Evolutionary conservation across 2,113 vertebrate species (phyloP), one percentile per base, ranked within the genome.

Genomic region (Callopanchax toddi): DNA sequence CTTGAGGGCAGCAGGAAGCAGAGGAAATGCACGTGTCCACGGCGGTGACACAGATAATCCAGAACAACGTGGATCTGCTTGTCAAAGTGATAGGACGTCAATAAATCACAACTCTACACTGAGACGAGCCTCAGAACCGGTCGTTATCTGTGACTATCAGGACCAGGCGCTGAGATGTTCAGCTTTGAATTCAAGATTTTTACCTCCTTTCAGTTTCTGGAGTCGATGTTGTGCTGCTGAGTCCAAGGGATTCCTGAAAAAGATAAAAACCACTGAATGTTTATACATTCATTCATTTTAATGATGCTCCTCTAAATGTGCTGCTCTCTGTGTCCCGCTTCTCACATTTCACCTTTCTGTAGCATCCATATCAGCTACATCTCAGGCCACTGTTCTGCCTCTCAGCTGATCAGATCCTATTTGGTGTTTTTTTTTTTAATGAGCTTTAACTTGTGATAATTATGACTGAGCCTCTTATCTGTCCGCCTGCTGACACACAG

Each of bases 141-240:
- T 32, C 8, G 8, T 32, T 37, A 37, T 12, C 10, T 36, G 11
- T 6, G 10, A 36, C 10, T 11, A 36, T 36, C 11, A 36, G 4
- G 29, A 32, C 29, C 29, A 32, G 1, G 6, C 10, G 29, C 0
- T 4, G 29, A 32, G 6, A 32, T 32, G 6, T 32, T 1, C 29
- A 32, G 29, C 6, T 32, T 32, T 32, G 1, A n/a, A 1, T 6
- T 1, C 6, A 23, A 40, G 15, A 9, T 90, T 91, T 91, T 92
- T 94, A 98, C 97, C 95, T 94, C 88, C 94, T 93, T 74, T 98
- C 95, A 0, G 91, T 90, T 82, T 99, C 97, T 0, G 96, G 95
- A 25, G 95, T 98, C 67, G 94, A 96, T 0, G 88, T 87, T 0
- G 87, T 70, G n/a, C 95, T 96, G 75, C 88, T 93, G 79, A 97